Percentiles rank a stretch among this genome's conserved stretches.
phyloP scores from a whole-genome alignment of 2,113 vertebrate species.

The Calonectris borealis region DNA sequence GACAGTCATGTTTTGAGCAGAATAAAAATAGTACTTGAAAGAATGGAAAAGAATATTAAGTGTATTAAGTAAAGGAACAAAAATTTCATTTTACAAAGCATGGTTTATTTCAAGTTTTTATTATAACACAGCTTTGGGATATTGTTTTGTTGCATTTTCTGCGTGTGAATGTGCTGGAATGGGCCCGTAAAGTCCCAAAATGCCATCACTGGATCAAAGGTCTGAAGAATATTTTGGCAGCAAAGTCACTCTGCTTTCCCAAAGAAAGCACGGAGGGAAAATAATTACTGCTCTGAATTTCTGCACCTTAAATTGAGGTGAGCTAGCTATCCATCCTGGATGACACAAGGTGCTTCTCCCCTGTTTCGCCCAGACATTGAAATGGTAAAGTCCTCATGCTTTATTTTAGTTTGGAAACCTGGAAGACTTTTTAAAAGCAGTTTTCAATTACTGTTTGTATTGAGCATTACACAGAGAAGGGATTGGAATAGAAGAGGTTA shows the following conservation, averaged over 20 bases:
- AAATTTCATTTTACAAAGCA: not conserved
- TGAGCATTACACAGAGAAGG: not conserved
- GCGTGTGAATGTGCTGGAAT: not conserved
- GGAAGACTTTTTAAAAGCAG: not conserved
- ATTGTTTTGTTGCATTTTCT: not conserved
- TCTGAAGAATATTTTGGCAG: not conserved
- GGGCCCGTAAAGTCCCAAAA: not conserved
- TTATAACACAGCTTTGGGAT: not conserved
- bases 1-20: slow-evolving; percentile 25
- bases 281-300: not conserved
- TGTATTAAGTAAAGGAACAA: not conserved
- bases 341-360: not conserved
- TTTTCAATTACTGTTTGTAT: not conserved
- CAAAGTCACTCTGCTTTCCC: not conserved
- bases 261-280: no score
- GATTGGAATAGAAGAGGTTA: not conserved
- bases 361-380: fast-evolving
- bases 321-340: fast-evolving
- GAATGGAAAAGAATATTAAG: slow-evolving; percentile 6
- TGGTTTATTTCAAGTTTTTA: not conserved
- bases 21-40: slow-evolving; percentile 34
- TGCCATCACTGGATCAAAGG: not conserved
- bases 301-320: not conserved
- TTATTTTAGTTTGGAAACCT: not conserved
- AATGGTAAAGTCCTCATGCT: fast-evolving